Evolutionary conservation across 2,888 invertebrate genomes (phyloP).

Genomic region (Pandemis corylana): DNA sequence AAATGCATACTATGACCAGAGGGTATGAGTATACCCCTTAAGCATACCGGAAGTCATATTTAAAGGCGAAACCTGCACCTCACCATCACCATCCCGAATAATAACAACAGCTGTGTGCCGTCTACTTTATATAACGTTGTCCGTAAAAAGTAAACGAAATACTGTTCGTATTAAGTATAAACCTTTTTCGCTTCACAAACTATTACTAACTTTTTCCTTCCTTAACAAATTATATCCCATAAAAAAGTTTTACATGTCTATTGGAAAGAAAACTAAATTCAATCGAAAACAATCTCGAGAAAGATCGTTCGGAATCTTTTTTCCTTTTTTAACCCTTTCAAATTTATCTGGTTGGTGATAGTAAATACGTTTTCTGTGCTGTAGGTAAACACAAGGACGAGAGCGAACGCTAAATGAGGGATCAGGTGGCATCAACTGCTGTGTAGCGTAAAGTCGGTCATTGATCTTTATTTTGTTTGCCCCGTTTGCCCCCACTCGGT

Average conservation of each 20-base stretch:
- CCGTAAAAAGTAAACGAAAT: neutral
- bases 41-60: constrained; percentile 24
- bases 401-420: constrained; percentile 50
- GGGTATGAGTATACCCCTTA: constrained; percentile 9
- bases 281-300: constrained; percentile 28
- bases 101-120: constrained; percentile 3
- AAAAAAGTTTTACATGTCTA: constrained; percentile 11
- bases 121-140: neutral
- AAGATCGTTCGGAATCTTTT: constrained; percentile 13
- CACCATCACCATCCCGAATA: constrained; percentile 16
- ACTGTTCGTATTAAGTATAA: neutral
- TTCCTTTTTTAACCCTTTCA: constrained; percentile 26
- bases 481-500: constrained; percentile 54
- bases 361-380: constrained; percentile 34
- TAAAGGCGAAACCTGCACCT: constrained; percentile 14
- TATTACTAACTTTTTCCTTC: neutral
- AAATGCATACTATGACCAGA: constrained; percentile 47
- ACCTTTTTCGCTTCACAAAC: neutral
- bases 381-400: constrained; percentile 33
- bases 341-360: constrained; percentile 15
- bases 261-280: constrained; percentile 30
- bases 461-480: constrained; percentile 74
- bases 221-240: constrained; percentile 7
- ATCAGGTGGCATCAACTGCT: constrained; percentile 70
- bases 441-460: constrained; percentile 63